Conservation (phyloP, 30 jellyfish, hydroid and myxozoan species). For the Aurelia aurita region DNA sequence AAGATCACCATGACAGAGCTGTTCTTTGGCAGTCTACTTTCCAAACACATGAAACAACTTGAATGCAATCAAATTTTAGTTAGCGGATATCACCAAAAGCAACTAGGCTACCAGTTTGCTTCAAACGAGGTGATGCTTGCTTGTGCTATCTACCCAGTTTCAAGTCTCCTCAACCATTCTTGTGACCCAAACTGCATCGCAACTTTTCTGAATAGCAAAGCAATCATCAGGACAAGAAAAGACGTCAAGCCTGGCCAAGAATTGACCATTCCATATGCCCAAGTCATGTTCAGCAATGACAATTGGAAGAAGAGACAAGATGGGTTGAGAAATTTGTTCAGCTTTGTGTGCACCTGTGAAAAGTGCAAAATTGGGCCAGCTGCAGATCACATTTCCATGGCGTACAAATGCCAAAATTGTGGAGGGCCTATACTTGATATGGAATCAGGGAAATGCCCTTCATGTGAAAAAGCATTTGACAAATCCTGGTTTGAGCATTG, state of each 20-base stretch:
- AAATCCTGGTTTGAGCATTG: constrained; percentile 6
- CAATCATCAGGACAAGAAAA: constrained; percentile 46
- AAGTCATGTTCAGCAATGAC: constrained; percentile 72
- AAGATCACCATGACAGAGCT: background rate
- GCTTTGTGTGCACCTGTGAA: constrained; percentile 71
- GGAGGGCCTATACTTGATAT: constrained; percentile 24
- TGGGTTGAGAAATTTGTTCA: constrained; percentile 59
- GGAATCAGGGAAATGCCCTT: constrained; percentile 12
- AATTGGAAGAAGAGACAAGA: constrained; percentile 60
- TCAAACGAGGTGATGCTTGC: constrained; percentile 76
- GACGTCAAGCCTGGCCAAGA: constrained; percentile 71
- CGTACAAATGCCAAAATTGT: constrained; percentile 61
- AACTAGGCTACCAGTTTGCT: constrained; percentile 30
- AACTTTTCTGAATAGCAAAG: constrained; percentile 51
- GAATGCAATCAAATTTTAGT: constrained; percentile 89
- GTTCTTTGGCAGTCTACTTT: constrained; percentile 60
- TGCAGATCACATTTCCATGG: background rate
- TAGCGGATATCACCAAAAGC: constrained; percentile 33
- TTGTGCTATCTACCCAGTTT: constrained; percentile 85
- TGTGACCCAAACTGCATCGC: constrained; percentile 83
- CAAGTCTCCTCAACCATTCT: constrained; percentile 86
- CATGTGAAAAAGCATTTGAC: constrained; percentile 39
- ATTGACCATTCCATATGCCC: constrained; percentile 88
- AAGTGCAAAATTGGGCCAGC: constrained; percentile 55
- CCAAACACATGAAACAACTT: constrained; percentile 85